These are phyloP conservation scores for Amphipoea oculea DNA, from an alignment of 2,888 invertebrate species.

Conservation along the genomic window DNA sequence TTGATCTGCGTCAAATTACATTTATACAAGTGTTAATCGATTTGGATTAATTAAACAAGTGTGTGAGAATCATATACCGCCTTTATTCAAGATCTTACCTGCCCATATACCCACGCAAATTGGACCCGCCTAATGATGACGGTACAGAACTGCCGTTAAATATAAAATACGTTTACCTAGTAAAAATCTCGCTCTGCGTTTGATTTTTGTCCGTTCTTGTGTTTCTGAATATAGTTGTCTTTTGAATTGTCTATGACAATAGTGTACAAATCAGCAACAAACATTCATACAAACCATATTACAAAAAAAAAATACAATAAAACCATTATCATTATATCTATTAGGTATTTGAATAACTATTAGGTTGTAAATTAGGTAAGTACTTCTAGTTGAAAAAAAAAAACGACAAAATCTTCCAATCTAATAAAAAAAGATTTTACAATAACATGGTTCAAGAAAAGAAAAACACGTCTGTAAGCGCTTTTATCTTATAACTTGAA, in stretches of 20 bases:
- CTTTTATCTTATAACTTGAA: conserved; percentile 26
- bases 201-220: not conserved
- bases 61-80: too few species aligned
- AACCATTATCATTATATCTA: not conserved
- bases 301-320: not conserved
- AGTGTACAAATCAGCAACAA: not conserved
- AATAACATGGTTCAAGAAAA: not conserved
- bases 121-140: too few species aligned
- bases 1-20: too few species aligned
- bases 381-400: not conserved
- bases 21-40: too few species aligned
- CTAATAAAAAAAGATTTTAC: not conserved
- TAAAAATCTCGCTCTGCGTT: not conserved
- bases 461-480: not conserved
- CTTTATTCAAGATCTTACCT: too few species aligned
- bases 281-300: not conserved
- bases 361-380: not conserved
- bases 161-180: too few species aligned
- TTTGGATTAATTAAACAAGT: too few species aligned
- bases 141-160: not conserved
- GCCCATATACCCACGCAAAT: too few species aligned
- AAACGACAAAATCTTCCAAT: not conserved
- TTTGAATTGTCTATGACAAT: not conserved
- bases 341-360: too few species aligned
- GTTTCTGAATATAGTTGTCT: not conserved